A percentile compares a stretch with the other conserved stretches of the same genome.
These are phyloP conservation scores for Tuta absoluta DNA, from an alignment of 2,888 invertebrate species.

Conservation along the genomic window DNA sequence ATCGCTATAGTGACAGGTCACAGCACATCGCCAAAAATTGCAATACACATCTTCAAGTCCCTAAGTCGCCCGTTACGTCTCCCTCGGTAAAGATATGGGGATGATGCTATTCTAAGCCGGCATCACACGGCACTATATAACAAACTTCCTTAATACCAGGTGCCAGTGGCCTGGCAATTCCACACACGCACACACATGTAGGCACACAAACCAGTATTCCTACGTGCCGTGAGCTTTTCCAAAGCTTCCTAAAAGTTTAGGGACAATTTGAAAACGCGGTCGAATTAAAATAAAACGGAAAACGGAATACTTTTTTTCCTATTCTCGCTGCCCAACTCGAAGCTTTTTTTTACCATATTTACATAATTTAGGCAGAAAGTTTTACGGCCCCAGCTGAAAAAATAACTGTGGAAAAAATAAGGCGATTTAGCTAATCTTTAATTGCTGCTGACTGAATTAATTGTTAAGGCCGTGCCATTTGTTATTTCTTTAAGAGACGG, in stretches of 20 bases:
- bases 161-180: too few species aligned
- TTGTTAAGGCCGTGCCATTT: conserved; percentile 32
- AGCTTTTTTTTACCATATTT: conserved; percentile 36
- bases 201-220: too few species aligned
- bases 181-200: too few species aligned
- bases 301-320: neutral
- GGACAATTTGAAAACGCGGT: conserved; percentile 2
- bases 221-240: neutral
- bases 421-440: conserved; percentile 42
- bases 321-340: neutral
- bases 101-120: neutral
- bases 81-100: too few species aligned
- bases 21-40: too few species aligned
- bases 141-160: too few species aligned
- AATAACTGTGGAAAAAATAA: conserved; percentile 39
- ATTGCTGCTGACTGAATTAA: conserved; percentile 43
- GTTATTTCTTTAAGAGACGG: conserved; percentile 18
- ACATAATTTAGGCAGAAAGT: conserved; percentile 40
- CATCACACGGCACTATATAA: too few species aligned
- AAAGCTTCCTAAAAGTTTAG: conserved; percentile 8
- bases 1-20: too few species aligned
- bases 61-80: too few species aligned
- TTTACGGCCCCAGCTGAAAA: conserved; percentile 33
- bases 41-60: too few species aligned
- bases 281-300: neutral